Evolutionary conservation across 1,140 invertebrate species (phyloP), one percentile per base, ranked within the genome.

Genomic region (Bradysia coprophila): DNA sequence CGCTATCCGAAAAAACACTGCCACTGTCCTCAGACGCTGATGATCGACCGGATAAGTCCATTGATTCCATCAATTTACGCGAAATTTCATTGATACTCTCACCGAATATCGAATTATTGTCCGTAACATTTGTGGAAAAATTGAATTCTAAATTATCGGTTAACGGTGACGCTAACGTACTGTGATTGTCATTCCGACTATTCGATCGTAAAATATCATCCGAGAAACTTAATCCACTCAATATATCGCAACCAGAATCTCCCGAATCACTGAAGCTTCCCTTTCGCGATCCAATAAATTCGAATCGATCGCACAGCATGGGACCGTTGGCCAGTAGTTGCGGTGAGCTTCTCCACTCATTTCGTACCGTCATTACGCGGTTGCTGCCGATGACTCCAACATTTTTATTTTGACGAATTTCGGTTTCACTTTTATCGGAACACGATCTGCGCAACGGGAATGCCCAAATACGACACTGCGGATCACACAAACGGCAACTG

Each of bases 401-500:
- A 37, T 53, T 55, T 42, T 60, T 51, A 49, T 38, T 51, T 44
- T 13, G 45, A 49, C 22, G 55, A 54, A 34, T 21, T 21, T 41
- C 28, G 20, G 5, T 15, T 43, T 50, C 49, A 2, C 54, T 53
- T 23, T 56, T 55, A 45, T 59, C 56, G 9, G 57, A 60, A 13
- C 49, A 47, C 9, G 57, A 57, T 31, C 57, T 47, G 9, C 57
- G 46, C 21, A 60, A 33, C 4, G 58, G 57, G 41, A 56, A 58
- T 40, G 55, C 80, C 81, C 82, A 86, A 40, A 84, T 75, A 44
- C 78, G 71, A 33, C 76, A 74, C 16, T 75, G 66, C 0, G 82
- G 79, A 54, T 85, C 80, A 53, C 81, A 85, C 47, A 81, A 81
- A 9, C 74, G 69, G 53, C 81, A 87, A 59, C 83, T 80, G 59